Evolutionary conservation across 2,888 invertebrate genomes (phyloP).

Genomic region (Heteromurus nitidus): DNA sequence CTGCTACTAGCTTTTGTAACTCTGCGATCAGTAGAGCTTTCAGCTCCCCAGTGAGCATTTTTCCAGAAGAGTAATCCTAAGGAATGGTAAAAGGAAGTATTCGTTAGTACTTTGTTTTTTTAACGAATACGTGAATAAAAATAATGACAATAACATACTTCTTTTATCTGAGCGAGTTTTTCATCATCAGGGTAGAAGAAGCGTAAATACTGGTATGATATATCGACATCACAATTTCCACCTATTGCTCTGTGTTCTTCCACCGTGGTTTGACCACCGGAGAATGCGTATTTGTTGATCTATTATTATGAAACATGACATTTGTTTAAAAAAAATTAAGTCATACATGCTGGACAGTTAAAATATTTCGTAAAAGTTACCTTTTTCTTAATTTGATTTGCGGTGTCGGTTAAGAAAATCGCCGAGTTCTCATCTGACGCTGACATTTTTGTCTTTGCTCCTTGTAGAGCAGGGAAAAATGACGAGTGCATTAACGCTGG

Average conservation of each 20-base stretch:
- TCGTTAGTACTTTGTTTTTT: background rate
- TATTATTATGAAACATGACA: constrained; percentile 75
- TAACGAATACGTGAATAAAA: background rate
- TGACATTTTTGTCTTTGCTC: constrained; percentile 98
- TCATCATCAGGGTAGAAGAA: constrained; percentile 97
- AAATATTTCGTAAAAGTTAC: constrained; percentile 77
- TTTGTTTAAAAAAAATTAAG: background rate
- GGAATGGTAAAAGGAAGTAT: constrained; percentile 47
- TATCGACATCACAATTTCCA: constrained; percentile 96
- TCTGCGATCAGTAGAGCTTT: constrained; percentile 92
- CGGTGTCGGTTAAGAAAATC: constrained; percentile 95
- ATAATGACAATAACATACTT: constrained; percentile 77
- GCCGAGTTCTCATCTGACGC: constrained; percentile 96
- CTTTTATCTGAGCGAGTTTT: constrained; percentile 84
- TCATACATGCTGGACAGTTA: no score
- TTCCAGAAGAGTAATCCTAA: constrained; percentile 89
- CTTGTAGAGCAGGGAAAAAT: constrained; percentile 96
- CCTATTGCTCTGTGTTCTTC: constrained; percentile 94
- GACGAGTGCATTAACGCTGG: constrained; percentile 90
- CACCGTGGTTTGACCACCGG: constrained; percentile 93
- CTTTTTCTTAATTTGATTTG: constrained; percentile 97
- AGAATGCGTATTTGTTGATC: constrained; percentile 97
- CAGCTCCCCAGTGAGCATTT: constrained; percentile 93
- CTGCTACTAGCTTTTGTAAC: constrained; percentile 85
- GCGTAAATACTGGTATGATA: constrained; percentile 93